Evolutionary conservation across 2,113 vertebrate genomes (phyloP).

Genomic region (Megaceryle maxima): DNA sequence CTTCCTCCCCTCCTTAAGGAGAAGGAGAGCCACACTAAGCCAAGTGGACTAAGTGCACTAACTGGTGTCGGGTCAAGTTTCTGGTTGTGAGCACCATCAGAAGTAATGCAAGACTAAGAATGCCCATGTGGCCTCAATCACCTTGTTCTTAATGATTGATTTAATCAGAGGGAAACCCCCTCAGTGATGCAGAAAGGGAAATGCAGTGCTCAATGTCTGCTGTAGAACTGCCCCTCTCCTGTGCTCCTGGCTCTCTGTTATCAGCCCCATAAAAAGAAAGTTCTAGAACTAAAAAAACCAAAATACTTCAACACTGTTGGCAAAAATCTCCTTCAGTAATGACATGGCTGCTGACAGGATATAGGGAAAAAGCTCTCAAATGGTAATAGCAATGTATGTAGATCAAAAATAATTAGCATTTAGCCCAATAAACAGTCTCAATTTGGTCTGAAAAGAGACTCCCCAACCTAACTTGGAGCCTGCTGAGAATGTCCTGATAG

Average conservation of each 20-base stretch:
- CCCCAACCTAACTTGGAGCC: not conserved
- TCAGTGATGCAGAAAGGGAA: not conserved
- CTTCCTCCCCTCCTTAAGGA: not conserved
- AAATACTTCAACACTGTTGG: not conserved
- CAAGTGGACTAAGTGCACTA: not conserved
- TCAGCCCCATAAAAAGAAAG: not conserved
- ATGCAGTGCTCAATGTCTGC: not conserved
- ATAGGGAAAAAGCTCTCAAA: not conserved
- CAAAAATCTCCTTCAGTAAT: not conserved
- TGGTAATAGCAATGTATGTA: not conserved
- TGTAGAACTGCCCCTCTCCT: not conserved
- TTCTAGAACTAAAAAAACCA: not conserved
- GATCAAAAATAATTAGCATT: not conserved
- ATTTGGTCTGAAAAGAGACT: not conserved
- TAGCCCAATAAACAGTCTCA: not conserved
- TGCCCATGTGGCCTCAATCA: rapidly evolving
- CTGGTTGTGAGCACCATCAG: not conserved
- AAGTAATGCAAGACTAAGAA: not conserved
- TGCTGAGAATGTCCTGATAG: rapidly evolving
- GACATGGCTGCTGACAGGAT: not conserved
- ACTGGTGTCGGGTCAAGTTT: not conserved
- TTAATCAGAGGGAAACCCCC: not conserved
- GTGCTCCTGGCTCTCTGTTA: not conserved
- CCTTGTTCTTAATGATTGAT: not conserved
- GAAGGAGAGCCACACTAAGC: not conserved